Conservation (phyloP, 2,888 invertebrate genomes). For the Serripes groenlandicus region DNA sequence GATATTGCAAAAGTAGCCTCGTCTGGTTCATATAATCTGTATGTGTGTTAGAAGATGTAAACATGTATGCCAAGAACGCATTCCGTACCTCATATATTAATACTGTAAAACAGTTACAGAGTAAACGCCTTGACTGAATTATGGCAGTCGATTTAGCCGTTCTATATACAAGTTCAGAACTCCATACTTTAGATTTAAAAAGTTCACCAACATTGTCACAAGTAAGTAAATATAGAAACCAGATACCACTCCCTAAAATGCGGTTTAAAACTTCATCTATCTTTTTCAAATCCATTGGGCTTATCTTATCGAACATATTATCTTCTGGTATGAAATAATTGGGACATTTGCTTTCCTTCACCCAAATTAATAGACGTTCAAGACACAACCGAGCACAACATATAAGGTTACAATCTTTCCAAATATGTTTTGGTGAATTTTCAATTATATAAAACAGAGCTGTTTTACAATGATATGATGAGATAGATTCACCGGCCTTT, state of each 20-base stretch:
- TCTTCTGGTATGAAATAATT: conserved; percentile 28
- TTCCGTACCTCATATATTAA: too few species aligned
- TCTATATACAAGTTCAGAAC: not conserved
- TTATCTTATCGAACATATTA: conserved; percentile 25
- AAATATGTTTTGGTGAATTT: not conserved
- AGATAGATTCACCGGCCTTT: not conserved
- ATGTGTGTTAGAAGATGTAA: too few species aligned
- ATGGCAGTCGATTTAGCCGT: not conserved
- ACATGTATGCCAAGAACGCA: too few species aligned
- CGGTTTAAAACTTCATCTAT: not conserved
- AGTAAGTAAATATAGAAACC: not conserved
- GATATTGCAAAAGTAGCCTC: not conserved
- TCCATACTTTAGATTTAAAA: not conserved
- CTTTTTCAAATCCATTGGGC: not conserved
- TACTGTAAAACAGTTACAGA: too few species aligned
- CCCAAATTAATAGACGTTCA: not conserved
- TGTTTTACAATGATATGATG: conserved; percentile 34
- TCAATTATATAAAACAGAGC: conserved; percentile 17
- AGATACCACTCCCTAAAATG: not conserved
- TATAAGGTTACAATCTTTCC: conserved; percentile 9
- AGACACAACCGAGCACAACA: not conserved
- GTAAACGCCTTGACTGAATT: not conserved
- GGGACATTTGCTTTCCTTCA: conserved; percentile 7
- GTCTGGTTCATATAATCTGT: too few species aligned
- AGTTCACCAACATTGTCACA: conserved; percentile 5